Evolutionary conservation across 2,797 vertebrate species (phyloP).

Genomic region (Esox lucius): DNA sequence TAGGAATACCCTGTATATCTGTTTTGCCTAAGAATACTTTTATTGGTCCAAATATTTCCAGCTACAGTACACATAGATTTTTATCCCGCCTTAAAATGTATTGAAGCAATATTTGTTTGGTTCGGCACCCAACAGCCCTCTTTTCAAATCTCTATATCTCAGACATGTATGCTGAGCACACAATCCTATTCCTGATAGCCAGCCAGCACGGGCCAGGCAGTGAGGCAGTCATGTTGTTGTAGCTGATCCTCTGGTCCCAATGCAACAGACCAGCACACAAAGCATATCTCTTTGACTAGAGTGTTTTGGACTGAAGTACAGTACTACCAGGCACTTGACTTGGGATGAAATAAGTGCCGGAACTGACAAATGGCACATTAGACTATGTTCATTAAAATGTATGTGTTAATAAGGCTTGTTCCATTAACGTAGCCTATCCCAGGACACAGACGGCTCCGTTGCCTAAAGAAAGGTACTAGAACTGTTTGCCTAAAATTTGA

Average conservation of each 20-base stretch:
- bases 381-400: too few species aligned
- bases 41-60: neutral
- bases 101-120: neutral
- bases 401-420: too few species aligned
- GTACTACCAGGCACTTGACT: neutral
- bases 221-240: conserved; percentile 13
- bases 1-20: neutral
- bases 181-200: conserved; percentile 15
- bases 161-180: conserved; percentile 33
- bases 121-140: conserved; percentile 10
- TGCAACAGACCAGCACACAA: conserved; percentile 6
- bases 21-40: neutral
- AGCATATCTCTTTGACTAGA: neutral
- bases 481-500: too few species aligned
- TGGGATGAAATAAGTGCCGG: neutral
- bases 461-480: too few species aligned
- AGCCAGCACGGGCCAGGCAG: conserved; percentile 8
- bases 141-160: conserved; percentile 17
- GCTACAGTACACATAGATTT: neutral
- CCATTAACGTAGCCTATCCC: too few species aligned
- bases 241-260: conserved; percentile 12
- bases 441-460: too few species aligned
- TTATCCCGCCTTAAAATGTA: neutral
- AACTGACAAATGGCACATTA: too few species aligned
- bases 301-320: neutral